Evolutionary conservation across 37 sponge, comb jelly and placozoan species (phyloP).

Genomic region (Dysidea cf. avara): DNA sequence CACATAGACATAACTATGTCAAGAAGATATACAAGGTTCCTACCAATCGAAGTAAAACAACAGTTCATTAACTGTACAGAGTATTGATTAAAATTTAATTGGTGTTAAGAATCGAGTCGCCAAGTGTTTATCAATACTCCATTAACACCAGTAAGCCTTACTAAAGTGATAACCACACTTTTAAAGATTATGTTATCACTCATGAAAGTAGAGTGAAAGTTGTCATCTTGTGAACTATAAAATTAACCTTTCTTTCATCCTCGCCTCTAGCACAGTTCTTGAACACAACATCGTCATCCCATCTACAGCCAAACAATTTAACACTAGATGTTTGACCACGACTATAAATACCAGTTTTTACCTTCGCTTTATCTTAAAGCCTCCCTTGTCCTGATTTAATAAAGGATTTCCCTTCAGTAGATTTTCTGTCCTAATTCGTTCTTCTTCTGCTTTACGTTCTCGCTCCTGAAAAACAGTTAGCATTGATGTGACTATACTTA

Average conservation of each 20-base stretch:
- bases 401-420: constrained; percentile 91
- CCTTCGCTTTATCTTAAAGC: constrained; percentile 81
- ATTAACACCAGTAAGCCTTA: background rate
- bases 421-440: constrained; percentile 91
- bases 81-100: too few relatives aligned
- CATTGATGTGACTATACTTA: too few relatives aligned
- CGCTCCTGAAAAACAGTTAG: constrained; percentile 56
- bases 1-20: too few relatives aligned
- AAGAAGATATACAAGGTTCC: too few relatives aligned
- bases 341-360: constrained; percentile 1
- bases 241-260: constrained; percentile 60
- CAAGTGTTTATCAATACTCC: background rate
- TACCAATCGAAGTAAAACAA: too few relatives aligned
- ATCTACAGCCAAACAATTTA: constrained; percentile 33
- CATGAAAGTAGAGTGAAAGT: background rate
- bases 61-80: too few relatives aligned
- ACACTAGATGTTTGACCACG: background rate
- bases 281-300: constrained; percentile 99
- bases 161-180: too few relatives aligned
- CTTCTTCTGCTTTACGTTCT: constrained; percentile 88
- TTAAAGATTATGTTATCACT: too few relatives aligned
- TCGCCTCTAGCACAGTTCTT: constrained; percentile 96
- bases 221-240: background rate
- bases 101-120: background rate
- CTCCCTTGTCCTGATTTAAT: constrained; percentile 45